These are phyloP conservation scores for Alligator mississippiensis DNA, from an alignment of 2,113 vertebrate species.

Conservation along the genomic window DNA sequence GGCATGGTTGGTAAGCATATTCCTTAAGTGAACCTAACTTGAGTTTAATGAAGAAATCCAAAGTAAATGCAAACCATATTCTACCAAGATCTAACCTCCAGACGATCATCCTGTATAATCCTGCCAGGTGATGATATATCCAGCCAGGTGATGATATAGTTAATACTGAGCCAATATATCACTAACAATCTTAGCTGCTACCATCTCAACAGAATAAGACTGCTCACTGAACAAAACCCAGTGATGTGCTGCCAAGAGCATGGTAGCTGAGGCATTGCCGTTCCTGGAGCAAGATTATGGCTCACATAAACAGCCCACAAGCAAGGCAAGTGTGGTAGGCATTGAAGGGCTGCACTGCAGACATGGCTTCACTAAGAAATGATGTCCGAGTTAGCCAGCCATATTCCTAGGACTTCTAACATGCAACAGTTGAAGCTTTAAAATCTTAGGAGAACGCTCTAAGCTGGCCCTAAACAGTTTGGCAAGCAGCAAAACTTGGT, in stretches of 20 bases:
- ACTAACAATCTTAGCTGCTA: conserved; percentile 49
- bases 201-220: conserved; percentile 49
- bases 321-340: neutral
- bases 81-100: conserved; percentile 49
- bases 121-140: conserved; percentile 56
- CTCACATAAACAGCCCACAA: neutral
- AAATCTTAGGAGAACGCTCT: neutral
- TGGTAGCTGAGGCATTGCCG: neutral
- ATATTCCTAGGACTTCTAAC: neutral
- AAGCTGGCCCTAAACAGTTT: neutral
- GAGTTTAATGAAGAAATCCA: conserved; percentile 70
- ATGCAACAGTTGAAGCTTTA: neutral
- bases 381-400: neutral
- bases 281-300: neutral
- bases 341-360: neutral
- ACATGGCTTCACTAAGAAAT: neutral
- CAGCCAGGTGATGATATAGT: neutral
- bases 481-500: neutral
- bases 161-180: conserved; percentile 59
- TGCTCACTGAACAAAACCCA: conserved; percentile 47
- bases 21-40: conserved; percentile 70
- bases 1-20: conserved; percentile 41
- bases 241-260: neutral
- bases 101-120: conserved; percentile 41
- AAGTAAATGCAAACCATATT: conserved; percentile 50